phyloP scores from a whole-genome alignment of 2,113 vertebrate genomes.

The Lophura nycthemera region DNA sequence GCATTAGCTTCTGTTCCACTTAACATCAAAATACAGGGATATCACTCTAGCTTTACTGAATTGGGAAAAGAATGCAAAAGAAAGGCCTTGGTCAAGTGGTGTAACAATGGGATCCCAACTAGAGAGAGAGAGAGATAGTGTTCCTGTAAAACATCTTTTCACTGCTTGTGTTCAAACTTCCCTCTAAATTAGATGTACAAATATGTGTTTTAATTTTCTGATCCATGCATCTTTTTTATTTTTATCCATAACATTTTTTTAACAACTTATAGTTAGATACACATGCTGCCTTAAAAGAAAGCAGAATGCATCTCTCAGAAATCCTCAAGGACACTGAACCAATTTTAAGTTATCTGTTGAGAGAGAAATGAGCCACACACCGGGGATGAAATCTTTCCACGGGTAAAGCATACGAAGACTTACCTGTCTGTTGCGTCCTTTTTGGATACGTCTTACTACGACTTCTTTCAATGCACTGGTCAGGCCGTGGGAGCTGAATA shows the following conservation, averaged over 20 bases:
- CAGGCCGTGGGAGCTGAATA: conserved; percentile 82
- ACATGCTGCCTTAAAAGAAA: neutral
- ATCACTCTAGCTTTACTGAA: neutral
- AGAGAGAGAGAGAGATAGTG: neutral
- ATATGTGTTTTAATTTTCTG: neutral
- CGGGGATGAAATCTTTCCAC: neutral
- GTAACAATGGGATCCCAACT: neutral
- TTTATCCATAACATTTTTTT: neutral
- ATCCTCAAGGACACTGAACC: neutral
- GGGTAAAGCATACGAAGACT: conserved; percentile 13
- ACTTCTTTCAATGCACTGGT: conserved; percentile 84
- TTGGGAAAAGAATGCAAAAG: neutral
- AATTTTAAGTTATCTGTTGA: neutral
- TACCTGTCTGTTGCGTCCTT: conserved; percentile 80
- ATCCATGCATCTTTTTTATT: neutral
- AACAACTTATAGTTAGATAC: neutral
- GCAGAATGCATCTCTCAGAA: neutral
- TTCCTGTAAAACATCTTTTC: neutral
- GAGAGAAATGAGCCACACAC: neutral
- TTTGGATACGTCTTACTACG: conserved; percentile 91
- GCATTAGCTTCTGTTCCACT: neutral
- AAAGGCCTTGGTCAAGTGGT: neutral
- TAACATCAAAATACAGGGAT: neutral
- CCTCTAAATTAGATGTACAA: neutral
- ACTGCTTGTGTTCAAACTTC: neutral